These are phyloP conservation scores for Enteromius afrohamiltoni DNA, from an alignment of 2,797 vertebrate genomes.

Conservation along the genomic window DNA sequence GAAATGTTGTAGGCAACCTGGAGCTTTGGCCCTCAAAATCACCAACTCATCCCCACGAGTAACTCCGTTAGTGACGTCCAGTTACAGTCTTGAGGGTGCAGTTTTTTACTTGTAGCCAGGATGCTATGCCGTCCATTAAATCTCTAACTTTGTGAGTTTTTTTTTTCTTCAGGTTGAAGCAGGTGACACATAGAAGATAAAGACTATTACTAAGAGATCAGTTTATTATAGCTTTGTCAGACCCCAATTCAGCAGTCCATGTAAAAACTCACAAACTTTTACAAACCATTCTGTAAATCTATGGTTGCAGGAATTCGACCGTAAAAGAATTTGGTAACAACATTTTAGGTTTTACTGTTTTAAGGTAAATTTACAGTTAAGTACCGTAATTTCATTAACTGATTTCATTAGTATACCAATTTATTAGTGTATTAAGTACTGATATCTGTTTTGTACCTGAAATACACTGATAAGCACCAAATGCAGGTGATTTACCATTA, in stretches of 20 bases:
- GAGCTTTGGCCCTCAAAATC: background rate
- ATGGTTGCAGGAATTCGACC: too few relatives aligned
- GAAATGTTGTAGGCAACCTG: background rate
- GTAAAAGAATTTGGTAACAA: too few relatives aligned
- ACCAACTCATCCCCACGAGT: background rate
- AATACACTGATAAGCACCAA: too few relatives aligned
- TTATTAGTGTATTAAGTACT: too few relatives aligned
- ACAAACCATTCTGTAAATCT: too few relatives aligned
- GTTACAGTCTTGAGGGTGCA: background rate
- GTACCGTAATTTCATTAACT: too few relatives aligned
- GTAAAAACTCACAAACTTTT: background rate
- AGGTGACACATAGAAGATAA: background rate
- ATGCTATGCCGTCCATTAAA: background rate
- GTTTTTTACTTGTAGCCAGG: background rate
- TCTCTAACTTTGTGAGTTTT: background rate
- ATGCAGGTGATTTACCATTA: too few relatives aligned
- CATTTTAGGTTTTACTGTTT: too few relatives aligned
- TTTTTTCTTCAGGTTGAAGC: background rate
- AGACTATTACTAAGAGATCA: background rate
- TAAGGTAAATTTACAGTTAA: too few relatives aligned
- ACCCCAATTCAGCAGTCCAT: background rate
- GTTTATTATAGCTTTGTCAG: background rate
- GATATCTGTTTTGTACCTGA: too few relatives aligned
- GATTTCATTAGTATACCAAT: too few relatives aligned
- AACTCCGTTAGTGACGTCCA: background rate